These are phyloP conservation scores for Periphyllus acericola DNA, from an alignment of 2,888 invertebrate species.

Conservation along the genomic window DNA sequence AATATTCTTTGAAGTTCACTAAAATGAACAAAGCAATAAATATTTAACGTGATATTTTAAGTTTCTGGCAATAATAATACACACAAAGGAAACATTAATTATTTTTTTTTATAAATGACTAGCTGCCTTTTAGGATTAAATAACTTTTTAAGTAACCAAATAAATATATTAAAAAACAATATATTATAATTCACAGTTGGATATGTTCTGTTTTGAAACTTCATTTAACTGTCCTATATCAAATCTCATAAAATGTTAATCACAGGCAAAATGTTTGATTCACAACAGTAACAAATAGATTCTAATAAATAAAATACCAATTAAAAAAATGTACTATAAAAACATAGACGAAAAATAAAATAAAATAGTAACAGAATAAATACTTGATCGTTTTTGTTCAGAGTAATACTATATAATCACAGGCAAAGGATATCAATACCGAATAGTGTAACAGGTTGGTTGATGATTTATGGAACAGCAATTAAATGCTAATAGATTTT, in stretches of 20 bases:
- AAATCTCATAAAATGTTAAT: constrained; percentile 17
- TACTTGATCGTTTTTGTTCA: constrained; percentile 49
- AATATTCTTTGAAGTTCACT: not conserved
- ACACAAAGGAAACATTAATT: not conserved
- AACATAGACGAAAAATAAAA: not conserved
- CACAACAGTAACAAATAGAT: constrained; percentile 36
- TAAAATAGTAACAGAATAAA: constrained; percentile 32
- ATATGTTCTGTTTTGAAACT: not conserved
- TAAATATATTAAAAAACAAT: not conserved
- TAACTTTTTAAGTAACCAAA: not conserved
- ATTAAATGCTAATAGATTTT: not conserved
- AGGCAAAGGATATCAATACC: constrained; percentile 35
- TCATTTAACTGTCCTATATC: not conserved
- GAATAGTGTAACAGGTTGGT: constrained; percentile 29
- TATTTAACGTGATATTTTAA: not conserved
- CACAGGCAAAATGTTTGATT: constrained; percentile 44
- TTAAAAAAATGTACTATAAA: not conserved
- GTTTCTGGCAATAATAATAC: not conserved
- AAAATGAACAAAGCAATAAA: not conserved
- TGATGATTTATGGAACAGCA: not conserved
- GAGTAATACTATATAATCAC: constrained; percentile 47
- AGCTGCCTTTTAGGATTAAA: not conserved
- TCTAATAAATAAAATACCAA: constrained; percentile 13
- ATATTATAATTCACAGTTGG: not conserved
- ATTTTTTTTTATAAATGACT: not conserved